Evolutionary conservation across 2,797 vertebrate genomes (phyloP).

Genomic region (Chaetophractus vellerosus): DNA sequence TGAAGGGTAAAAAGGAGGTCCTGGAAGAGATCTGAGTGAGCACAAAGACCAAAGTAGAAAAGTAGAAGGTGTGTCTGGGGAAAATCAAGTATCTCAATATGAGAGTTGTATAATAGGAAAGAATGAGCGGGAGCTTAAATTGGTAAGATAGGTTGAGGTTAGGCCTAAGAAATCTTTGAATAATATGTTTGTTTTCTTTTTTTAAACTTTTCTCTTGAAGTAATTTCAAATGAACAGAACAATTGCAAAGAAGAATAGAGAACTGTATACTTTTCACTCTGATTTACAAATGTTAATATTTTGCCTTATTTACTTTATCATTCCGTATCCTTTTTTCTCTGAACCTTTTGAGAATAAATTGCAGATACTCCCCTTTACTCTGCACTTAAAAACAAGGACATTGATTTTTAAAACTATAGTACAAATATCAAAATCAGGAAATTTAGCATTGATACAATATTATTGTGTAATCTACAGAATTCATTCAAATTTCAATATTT

Average conservation of each 20-base stretch:
- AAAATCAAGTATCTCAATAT: background rate
- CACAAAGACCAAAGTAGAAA: background rate
- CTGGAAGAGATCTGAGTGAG: background rate
- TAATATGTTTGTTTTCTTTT: background rate
- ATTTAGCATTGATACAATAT: background rate
- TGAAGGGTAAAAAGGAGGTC: background rate
- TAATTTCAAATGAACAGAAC: background rate
- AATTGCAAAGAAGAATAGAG: background rate
- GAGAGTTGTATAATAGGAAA: background rate
- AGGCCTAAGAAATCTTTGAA: background rate
- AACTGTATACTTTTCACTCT: background rate
- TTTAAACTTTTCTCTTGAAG: conserved; percentile 5
- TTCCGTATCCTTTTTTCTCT: background rate
- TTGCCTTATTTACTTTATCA: background rate
- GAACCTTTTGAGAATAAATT: background rate
- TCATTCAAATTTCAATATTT: background rate
- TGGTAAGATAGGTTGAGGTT: background rate
- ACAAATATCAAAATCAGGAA: background rate
- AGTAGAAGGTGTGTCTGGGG: background rate
- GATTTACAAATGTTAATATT: background rate
- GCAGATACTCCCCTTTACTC: background rate
- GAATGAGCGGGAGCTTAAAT: background rate
- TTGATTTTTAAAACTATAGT: background rate
- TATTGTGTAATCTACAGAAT: background rate
- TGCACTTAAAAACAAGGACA: background rate